Base-by-base conservation (phyloP, 2,797 vertebrate genomes). In the Eulemur rubriventer region DNA sequence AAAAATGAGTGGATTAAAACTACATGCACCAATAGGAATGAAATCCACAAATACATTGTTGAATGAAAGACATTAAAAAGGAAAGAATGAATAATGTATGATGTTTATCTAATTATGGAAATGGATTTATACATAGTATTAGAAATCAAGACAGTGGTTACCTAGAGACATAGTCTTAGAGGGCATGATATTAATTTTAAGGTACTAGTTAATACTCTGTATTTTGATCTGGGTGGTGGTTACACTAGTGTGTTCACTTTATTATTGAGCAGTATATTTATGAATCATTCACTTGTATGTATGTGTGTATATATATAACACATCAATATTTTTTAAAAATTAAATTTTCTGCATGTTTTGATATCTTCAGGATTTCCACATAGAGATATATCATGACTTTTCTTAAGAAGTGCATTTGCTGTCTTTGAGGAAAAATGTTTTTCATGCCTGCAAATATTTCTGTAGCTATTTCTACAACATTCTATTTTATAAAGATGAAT, bases 271-370 rank as follows among this genome's bases (percentile, higher is more conserved):
- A 61, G 16, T 61, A 10, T 28, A 63, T 18, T 86, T 41, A 26
- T 30, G 3, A 38, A 79, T 35, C 24, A 30, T 41, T 92, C 26
- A 76, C 8, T 80, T 84, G 2, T 50, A 57, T 43, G 17, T 43
- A 1, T 81, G 3, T 55, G 30, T 50, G 65, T 76, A 59, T 67
- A 65, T 33, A 63, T 63, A 33, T 61, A 96, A 73, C 1, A 70
- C 18, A 43, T 80, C 35, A 94, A 78, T 57, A 55, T 9, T 73
- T 94, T 89, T 89, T 79, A 55, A 63, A 55, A 94, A 86, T 78
- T 73, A 67, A 86, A 52, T 30, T 82, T 63, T 52, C 24, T 59
- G 33, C 9, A 33, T 83, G 6, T 82, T 82, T 24, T 65, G 12
- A 4, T 78, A 48, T 50, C 59, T 73, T 83, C 28, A 91, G 48